Evolutionary conservation across 1,140 invertebrate genomes (phyloP).

Genomic region (Tenebrio molitor): DNA sequence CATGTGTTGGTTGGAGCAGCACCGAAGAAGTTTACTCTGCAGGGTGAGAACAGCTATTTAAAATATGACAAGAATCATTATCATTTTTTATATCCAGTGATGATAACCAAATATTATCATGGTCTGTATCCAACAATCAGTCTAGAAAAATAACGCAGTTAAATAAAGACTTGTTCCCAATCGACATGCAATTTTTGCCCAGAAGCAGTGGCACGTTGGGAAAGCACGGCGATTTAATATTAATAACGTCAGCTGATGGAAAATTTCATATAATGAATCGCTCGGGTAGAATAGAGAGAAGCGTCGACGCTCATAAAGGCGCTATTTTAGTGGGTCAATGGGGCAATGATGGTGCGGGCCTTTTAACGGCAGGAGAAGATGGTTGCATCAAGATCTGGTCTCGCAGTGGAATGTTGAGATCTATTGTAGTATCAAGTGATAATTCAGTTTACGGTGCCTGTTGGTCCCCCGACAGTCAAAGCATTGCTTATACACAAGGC

Average conservation of each 20-base stretch:
- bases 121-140: slow-evolving; percentile 87
- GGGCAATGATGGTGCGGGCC: slow-evolving; percentile 93
- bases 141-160: slow-evolving; percentile 82
- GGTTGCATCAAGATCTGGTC: slow-evolving; percentile 98
- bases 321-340: slow-evolving; percentile 88
- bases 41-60: slow-evolving; percentile 72
- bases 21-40: slow-evolving; percentile 93
- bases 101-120: slow-evolving; percentile 91
- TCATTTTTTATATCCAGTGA: slow-evolving; percentile 73
- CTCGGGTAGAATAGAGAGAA: slow-evolving; percentile 93
- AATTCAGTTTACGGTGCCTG: slow-evolving; percentile 84
- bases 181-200: slow-evolving; percentile 87
- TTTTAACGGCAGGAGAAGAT: slow-evolving; percentile 97
- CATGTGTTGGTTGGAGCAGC: slow-evolving; percentile 92
- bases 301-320: slow-evolving; percentile 93
- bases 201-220: slow-evolving; percentile 69
- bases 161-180: slow-evolving; percentile 87
- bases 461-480: slow-evolving; percentile 90
- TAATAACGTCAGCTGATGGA: slow-evolving; percentile 93
- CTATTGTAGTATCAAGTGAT: slow-evolving; percentile 87
- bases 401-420: slow-evolving; percentile 93
- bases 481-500: slow-evolving; percentile 88
- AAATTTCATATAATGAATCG: slow-evolving; percentile 91
- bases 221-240: slow-evolving; percentile 86
- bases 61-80: slow-evolving; percentile 18